Percentiles rank a stretch among this genome's conserved stretches.
Conservation (phyloP, 2,888 invertebrate species). For the Bruchidius siliquastri region DNA sequence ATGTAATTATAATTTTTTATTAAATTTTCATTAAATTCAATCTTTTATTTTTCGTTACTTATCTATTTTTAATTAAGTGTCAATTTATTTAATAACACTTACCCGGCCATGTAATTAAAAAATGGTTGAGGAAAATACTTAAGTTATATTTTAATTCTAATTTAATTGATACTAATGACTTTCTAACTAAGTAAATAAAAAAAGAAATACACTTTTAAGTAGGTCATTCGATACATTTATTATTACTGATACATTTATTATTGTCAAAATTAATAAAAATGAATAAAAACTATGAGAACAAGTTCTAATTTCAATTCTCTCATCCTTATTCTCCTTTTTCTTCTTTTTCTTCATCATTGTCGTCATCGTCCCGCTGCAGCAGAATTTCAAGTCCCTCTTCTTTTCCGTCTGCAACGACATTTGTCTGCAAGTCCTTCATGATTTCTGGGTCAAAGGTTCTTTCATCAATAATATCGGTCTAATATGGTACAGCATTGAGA, state of each 20-base stretch:
- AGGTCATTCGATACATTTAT: too few relatives aligned
- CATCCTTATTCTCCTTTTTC: too few relatives aligned
- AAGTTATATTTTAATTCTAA: too few relatives aligned
- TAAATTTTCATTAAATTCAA: background rate
- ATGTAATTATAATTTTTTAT: background rate
- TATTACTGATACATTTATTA: background rate
- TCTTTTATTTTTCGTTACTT: background rate
- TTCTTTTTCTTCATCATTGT: conserved; percentile 9
- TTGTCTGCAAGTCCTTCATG: conserved; percentile 9
- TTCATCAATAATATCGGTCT: conserved; percentile 7
- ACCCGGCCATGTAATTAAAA: background rate
- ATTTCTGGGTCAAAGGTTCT: conserved; percentile 11
- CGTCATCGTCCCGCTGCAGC: too few relatives aligned
- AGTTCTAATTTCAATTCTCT: conserved; percentile 1
- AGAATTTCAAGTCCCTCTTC: too few relatives aligned
- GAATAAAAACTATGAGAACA: background rate
- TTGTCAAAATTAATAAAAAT: too few relatives aligned
- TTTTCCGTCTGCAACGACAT: conserved; percentile 10
- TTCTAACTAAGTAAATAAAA: too few relatives aligned
- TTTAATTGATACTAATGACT: too few relatives aligned
- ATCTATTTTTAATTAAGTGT: background rate
- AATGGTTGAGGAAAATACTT: background rate
- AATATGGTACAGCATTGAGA: conserved; percentile 19
- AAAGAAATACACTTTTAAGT: too few relatives aligned
- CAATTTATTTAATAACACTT: background rate